Base-by-base conservation (phyloP, 1,140 invertebrate genomes). In the Drosophila insularis region DNA sequence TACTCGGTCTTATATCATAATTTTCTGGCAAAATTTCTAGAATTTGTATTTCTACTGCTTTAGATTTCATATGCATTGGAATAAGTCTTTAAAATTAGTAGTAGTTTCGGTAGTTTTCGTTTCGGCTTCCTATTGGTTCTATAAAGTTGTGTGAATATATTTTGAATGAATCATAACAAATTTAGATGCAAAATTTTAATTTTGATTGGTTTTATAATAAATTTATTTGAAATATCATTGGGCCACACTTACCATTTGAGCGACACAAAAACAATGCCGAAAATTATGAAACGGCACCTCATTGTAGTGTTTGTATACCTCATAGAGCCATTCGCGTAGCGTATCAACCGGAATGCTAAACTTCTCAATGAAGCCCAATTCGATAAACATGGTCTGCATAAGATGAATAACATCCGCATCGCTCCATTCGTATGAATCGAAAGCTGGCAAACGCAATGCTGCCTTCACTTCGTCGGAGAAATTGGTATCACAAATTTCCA, bases 261-360 rank as follows among this genome's bases (percentile, higher is more conserved):
- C 95, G 55, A 98, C 97, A 93, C 96, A 97, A 92, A 98, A 98
- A 89, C 96, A 97, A 90, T 98, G 97, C 55, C 96, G 94, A 92
- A 97, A 97, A 93, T 97, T 97, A 91, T 98, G 97, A 93, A 97
- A 98, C 53, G 97, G 97, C 85, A 97, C 96, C 92, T 97, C 96
- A 92, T 97, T 96, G 93, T 98, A 98, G 92, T 97, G 96, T 91
- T 97, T 96, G 91, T 97, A 97, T 39, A 97, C 96, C 91, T 95
- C 94, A 82, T 95, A 96, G 43, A 96, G 93, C 92, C 96, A 96
- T 81, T 94, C 95, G 54, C 95, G 93, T 40, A 96, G 92, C n/a
- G 93, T 94, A 53, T 93, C 93, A 81, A 96, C 94, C 80, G 96
- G 94, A 86, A 97, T 96, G 92, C 95, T 95, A 90, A 97, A 97